phyloP scores from a whole-genome alignment of 2,113 vertebrate species.

The Zingel zingel region DNA sequence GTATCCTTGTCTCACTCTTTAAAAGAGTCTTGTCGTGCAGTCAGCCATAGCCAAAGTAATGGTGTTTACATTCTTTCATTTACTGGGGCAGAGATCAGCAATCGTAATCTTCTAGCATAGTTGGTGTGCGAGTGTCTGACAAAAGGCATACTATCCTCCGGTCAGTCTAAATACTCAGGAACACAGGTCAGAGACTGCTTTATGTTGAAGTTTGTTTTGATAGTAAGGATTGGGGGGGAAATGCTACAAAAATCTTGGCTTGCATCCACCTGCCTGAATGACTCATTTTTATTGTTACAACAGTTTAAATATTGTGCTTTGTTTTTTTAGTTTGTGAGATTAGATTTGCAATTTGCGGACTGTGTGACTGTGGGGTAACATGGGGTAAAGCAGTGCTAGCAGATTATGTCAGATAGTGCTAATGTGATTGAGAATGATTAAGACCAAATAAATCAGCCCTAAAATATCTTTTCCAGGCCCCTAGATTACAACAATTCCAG shows the following conservation, averaged over 20 bases:
- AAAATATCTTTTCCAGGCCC: slow-evolving; percentile 10
- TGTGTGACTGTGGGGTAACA: slow-evolving; percentile 13
- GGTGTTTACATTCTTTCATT: background rate
- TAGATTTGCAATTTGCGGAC: slow-evolving; percentile 19
- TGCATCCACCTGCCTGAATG: background rate
- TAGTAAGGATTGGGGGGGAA: background rate
- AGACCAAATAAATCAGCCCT: slow-evolving; percentile 4
- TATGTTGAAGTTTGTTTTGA: background rate
- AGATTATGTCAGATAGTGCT: slow-evolving; percentile 34
- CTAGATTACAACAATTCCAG: slow-evolving; percentile 25
- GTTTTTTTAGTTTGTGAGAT: slow-evolving; percentile 15
- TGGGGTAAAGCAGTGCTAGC: background rate
- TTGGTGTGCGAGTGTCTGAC: background rate
- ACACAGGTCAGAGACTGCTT: slow-evolving; percentile 1
- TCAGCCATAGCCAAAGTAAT: background rate
- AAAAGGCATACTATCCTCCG: background rate
- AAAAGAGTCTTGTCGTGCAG: background rate
- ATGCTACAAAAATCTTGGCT: background rate
- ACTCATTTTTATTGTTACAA: slow-evolving; percentile 13
- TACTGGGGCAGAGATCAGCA: background rate
- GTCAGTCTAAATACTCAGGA: background rate
- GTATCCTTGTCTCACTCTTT: background rate
- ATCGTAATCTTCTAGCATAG: background rate
- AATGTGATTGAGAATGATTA: slow-evolving; percentile 36
- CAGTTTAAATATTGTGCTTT: slow-evolving; percentile 1